Evolutionary conservation across 2,113 vertebrate species (phyloP).

Genomic region (Ochotona princeps): DNA sequence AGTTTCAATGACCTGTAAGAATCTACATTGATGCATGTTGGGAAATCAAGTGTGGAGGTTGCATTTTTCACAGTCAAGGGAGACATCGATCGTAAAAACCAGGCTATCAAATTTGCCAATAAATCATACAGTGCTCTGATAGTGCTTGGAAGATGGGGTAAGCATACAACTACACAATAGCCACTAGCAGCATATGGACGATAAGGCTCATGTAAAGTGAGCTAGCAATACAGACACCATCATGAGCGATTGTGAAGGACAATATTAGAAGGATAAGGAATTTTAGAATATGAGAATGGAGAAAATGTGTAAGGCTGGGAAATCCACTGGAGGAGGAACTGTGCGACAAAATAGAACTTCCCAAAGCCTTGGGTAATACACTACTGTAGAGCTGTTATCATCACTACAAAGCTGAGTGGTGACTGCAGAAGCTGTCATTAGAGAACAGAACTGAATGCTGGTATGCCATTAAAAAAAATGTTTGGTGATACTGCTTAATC

Average conservation of each 20-base stretch:
- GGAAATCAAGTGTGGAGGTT: neutral
- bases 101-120: neutral
- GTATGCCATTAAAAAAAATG: neutral
- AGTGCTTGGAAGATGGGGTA: neutral
- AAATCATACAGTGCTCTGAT: neutral
- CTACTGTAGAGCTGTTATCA: neutral
- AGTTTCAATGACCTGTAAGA: neutral
- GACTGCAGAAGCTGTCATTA: neutral
- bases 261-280: neutral
- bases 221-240: neutral
- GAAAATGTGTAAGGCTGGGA: neutral
- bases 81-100: neutral
- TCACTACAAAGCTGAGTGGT: neutral
- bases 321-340: neutral
- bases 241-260: neutral
- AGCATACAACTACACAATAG: neutral
- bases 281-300: neutral
- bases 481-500: neutral
- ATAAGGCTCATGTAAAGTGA: neutral
- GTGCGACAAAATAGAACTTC: neutral
- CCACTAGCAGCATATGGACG: neutral
- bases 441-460: neutral
- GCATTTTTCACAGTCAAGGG: neutral
- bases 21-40: accelerated
- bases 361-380: neutral